Evolutionary conservation across 1,140 invertebrate genomes (phyloP).

Genomic region (Heliothis subflexa): DNA sequence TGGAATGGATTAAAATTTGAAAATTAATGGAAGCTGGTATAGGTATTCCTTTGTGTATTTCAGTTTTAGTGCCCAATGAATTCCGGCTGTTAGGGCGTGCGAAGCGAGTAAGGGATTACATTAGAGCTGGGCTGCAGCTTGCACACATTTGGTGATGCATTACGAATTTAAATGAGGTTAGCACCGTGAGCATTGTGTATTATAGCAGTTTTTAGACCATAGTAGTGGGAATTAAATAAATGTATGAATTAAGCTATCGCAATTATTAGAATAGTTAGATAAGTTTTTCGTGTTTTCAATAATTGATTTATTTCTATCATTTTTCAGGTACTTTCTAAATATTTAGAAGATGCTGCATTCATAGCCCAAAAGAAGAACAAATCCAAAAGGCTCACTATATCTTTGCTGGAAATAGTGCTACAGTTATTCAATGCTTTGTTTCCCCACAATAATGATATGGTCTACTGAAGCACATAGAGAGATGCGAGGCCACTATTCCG

Average conservation of each 20-base stretch:
- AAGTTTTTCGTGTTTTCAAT: not conserved
- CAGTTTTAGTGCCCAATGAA: conserved; percentile 8
- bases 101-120: conserved; percentile 20
- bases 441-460: conserved; percentile 13
- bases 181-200: too few species aligned
- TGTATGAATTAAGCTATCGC: too few species aligned
- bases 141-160: not conserved
- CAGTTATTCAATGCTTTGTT: not conserved
- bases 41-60: not conserved
- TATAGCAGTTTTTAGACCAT: too few species aligned
- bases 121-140: conserved; percentile 14
- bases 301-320: too few species aligned
- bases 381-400: not conserved
- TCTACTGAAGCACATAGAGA: not conserved
- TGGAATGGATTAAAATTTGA: not conserved
- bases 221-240: too few species aligned
- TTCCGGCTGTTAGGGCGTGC: not conserved
- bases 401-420: not conserved
- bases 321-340: not conserved
- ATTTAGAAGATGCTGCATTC: not conserved
- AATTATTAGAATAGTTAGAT: too few species aligned
- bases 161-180: too few species aligned
- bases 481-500: conserved; percentile 9
- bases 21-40: not conserved
- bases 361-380: not conserved